Conservation (phyloP, 2,113 vertebrate genomes). For the Malurus alboscapulatus region DNA sequence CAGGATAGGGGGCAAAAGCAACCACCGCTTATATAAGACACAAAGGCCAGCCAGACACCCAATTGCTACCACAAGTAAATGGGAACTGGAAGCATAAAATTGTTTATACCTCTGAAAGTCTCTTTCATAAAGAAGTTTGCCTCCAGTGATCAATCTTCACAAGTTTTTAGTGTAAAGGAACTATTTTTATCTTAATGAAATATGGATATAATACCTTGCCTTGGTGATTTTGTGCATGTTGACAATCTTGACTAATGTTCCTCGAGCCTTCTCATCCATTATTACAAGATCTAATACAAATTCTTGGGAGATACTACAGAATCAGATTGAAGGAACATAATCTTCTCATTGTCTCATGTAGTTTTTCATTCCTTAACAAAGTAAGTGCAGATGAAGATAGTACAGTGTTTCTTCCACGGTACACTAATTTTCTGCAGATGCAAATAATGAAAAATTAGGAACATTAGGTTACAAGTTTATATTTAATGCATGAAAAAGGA, state of each 20-base stretch:
- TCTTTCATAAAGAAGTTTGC: background rate
- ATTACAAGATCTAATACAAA: conserved; percentile 17
- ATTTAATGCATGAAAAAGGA: background rate
- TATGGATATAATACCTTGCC: conserved; percentile 31
- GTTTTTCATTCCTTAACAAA: background rate
- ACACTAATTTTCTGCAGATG: background rate
- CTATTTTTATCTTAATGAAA: conserved; percentile 56
- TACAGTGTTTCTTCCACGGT: background rate
- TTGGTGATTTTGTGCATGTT: conserved; percentile 34
- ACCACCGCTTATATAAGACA: background rate
- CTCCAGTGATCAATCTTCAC: conserved; percentile 30
- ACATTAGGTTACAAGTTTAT: background rate
- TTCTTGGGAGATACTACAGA: background rate
- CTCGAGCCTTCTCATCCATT: background rate
- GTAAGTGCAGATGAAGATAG: background rate
- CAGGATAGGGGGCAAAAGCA: background rate
- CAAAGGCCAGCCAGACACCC: background rate
- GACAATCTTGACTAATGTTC: conserved; percentile 49
- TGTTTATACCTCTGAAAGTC: background rate
- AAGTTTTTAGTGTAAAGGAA: background rate
- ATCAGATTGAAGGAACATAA: background rate
- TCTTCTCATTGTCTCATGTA: background rate
- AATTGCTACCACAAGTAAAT: background rate
- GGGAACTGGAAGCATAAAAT: background rate
- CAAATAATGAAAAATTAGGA: background rate